These are phyloP conservation scores for Tribolium castaneum DNA, from an alignment of 1,140 invertebrate genomes.

Conservation along the genomic window DNA sequence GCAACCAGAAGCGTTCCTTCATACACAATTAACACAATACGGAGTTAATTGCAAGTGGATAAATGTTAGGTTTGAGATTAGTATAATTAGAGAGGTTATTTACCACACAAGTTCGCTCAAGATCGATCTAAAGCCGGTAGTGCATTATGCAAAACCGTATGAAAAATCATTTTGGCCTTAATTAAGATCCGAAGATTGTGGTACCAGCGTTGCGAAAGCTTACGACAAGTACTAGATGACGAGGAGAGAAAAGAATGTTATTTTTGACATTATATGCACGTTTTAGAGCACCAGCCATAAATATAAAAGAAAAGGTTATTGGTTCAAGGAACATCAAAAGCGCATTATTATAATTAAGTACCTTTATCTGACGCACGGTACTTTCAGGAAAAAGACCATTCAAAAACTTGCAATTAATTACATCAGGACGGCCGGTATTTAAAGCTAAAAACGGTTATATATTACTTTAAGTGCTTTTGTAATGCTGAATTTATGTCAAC, in stretches of 20 bases:
- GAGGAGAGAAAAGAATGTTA: slow-evolving; percentile 5
- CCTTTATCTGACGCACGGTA: slow-evolving; percentile 5
- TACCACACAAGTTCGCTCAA: neutral
- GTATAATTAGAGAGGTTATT: neutral
- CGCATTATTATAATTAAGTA: slow-evolving; percentile 27
- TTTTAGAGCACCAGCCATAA: neutral
- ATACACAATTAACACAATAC: slow-evolving; percentile 18
- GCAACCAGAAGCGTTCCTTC: neutral
- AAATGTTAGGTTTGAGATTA: slow-evolving; percentile 20
- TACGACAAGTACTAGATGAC: neutral
- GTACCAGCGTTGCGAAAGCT: neutral
- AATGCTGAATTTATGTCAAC: slow-evolving; percentile 33
- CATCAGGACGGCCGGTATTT: slow-evolving; percentile 8
- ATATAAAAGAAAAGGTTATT: slow-evolving; percentile 13
- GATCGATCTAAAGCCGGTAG: neutral
- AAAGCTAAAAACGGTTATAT: slow-evolving; percentile 30
- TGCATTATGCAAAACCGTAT: slow-evolving; percentile 6
- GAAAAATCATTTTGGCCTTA: slow-evolving; percentile 2
- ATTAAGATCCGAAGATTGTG: slow-evolving; percentile 15
- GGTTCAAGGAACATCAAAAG: slow-evolving; percentile 28
- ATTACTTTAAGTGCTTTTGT: slow-evolving; percentile 32
- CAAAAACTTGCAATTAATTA: slow-evolving; percentile 17
- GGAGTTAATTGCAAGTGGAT: neutral
- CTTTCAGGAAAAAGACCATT: slow-evolving; percentile 1
- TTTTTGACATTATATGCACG: slow-evolving; percentile 10